phyloP scores from a whole-genome alignment of 2,797 vertebrate genomes.

The Darevskia nairensis region DNA sequence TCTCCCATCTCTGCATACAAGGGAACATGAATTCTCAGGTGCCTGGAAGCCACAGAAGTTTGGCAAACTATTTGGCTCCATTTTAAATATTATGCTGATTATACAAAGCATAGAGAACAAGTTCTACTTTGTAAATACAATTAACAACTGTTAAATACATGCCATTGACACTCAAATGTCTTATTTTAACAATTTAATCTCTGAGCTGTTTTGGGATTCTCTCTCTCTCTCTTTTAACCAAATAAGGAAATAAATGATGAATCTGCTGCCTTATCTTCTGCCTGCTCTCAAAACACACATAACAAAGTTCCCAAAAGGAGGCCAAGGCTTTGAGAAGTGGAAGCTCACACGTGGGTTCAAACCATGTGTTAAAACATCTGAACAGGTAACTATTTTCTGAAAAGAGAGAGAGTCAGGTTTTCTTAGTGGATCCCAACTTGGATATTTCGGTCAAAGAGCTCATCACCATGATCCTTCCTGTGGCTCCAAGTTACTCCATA shows the following conservation, averaged over 20 bases:
- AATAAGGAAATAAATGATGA: constrained; percentile 23
- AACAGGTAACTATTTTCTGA: constrained; percentile 16
- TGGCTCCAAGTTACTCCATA: too few relatives aligned
- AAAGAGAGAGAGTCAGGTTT: not conserved
- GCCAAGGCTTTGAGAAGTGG: not conserved
- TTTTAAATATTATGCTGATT: constrained; percentile 72
- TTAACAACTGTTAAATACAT: constrained; percentile 65
- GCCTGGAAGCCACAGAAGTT: constrained; percentile 66
- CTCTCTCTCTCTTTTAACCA: constrained; percentile 41
- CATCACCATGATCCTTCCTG: too few relatives aligned
- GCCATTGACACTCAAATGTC: constrained; percentile 58
- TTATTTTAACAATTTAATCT: constrained; percentile 59
- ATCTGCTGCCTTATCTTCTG: not conserved
- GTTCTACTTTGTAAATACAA: constrained; percentile 71
- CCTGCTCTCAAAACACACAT: not conserved
- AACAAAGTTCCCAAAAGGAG: not conserved
- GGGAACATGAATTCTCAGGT: constrained; percentile 53
- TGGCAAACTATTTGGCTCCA: constrained; percentile 67
- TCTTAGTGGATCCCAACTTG: too few relatives aligned
- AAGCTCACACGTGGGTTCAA: not conserved
- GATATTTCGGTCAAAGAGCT: too few relatives aligned
- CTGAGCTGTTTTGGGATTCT: constrained; percentile 8
- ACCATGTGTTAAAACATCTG: not conserved
- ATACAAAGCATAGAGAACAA: constrained; percentile 65
- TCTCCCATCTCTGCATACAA: not conserved